Evolutionary conservation across 2,888 invertebrate species (phyloP).

Genomic region (Hybos culiciformis): DNA sequence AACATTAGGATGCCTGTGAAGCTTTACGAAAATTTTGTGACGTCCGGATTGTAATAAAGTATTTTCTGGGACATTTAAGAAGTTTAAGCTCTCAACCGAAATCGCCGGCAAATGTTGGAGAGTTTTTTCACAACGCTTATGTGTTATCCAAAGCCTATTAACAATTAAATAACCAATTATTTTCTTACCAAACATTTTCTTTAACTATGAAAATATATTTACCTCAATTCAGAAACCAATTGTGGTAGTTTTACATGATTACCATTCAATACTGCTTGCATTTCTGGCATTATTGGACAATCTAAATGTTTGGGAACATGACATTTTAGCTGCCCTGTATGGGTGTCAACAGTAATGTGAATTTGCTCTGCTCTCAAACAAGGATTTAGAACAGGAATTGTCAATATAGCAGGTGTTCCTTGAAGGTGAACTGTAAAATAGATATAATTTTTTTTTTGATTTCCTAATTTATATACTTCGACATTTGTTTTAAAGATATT

Average conservation of each 20-base stretch:
- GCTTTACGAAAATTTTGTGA: conserved; percentile 67
- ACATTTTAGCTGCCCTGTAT: conserved; percentile 81
- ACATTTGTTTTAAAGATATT: conserved; percentile 2
- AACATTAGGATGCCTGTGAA: conserved; percentile 74
- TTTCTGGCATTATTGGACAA: conserved; percentile 61
- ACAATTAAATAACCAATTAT: conserved; percentile 21
- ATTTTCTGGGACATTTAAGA: conserved; percentile 67
- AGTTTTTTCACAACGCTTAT: conserved; percentile 86
- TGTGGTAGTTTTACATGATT: conserved; percentile 53
- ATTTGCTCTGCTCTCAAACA: conserved; percentile 86
- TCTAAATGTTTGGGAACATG: conserved; percentile 83
- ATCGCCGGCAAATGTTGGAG: conserved; percentile 86
- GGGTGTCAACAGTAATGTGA: conserved; percentile 85
- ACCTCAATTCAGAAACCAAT: conserved; percentile 51
- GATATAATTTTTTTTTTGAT: conserved; percentile 1
- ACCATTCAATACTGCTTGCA: conserved; percentile 65
- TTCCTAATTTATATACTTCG: conserved; percentile 6
- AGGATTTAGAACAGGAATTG: conserved; percentile 77
- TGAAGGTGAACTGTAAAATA: conserved; percentile 56
- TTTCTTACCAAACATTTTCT: neutral
- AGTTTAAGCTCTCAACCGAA: conserved; percentile 70
- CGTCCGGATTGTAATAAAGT: conserved; percentile 60
- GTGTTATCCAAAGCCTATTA: conserved; percentile 70
- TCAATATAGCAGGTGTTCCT: conserved; percentile 86
- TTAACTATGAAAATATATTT: conserved; percentile 1